These are phyloP conservation scores for Coregonus suidteri DNA, from an alignment of 2,797 vertebrate species.

Conservation along the genomic window DNA sequence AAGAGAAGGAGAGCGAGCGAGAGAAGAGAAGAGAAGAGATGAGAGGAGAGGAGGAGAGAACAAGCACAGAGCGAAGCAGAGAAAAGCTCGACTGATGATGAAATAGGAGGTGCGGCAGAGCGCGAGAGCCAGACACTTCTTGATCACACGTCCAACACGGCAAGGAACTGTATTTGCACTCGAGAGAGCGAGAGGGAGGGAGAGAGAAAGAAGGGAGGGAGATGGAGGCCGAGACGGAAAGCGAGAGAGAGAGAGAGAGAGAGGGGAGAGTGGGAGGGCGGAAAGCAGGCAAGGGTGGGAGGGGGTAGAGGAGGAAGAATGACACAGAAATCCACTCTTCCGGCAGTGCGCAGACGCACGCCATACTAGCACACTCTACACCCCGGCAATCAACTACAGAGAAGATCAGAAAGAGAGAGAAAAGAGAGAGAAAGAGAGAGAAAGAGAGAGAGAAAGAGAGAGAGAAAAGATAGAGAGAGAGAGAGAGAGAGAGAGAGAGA, in stretches of 20 bases:
- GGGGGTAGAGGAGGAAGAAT: constrained; percentile 66
- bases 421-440: too few relatives aligned
- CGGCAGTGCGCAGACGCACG: constrained; percentile 71
- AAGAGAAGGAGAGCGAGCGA: constrained; percentile 31
- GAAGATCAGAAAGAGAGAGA: constrained; percentile 27
- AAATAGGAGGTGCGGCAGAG: constrained; percentile 80
- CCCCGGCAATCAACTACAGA: constrained; percentile 40
- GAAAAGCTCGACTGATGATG: constrained; percentile 82
- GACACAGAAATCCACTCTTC: constrained; percentile 70
- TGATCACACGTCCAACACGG: constrained; percentile 57
- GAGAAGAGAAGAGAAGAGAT: constrained; percentile 37
- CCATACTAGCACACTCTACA: constrained; percentile 56
- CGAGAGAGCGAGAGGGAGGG: constrained; percentile 18
- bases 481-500: too few relatives aligned
- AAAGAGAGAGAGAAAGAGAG: too few relatives aligned
- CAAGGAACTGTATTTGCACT: constrained; percentile 73
- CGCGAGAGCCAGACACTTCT: constrained; percentile 69
- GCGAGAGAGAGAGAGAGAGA: constrained; percentile 44
- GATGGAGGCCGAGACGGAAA: constrained; percentile 49
- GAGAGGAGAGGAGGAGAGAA: background rate
- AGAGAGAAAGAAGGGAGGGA: constrained; percentile 22
- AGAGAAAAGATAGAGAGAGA: too few relatives aligned
- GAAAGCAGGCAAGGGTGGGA: constrained; percentile 43
- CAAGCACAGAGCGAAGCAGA: constrained; percentile 43
- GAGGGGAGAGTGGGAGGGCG: constrained; percentile 38